Base-by-base conservation (phyloP, 2,113 vertebrate species). In the Empidonax traillii region DNA sequence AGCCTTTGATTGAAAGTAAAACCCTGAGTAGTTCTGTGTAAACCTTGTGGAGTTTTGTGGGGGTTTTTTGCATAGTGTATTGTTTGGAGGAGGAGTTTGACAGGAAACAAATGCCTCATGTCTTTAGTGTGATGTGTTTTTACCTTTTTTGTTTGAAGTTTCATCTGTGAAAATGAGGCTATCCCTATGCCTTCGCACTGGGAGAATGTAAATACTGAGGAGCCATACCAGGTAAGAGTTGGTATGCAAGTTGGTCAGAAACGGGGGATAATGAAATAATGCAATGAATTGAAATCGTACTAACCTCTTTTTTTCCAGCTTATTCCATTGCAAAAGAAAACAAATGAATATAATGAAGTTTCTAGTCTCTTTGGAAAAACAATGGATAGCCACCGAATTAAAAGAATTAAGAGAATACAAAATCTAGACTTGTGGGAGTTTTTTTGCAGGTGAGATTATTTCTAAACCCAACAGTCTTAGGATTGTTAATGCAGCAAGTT, bases 391-490 rank as follows among this genome's bases (percentile, higher is more conserved):
- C 97, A 97, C 95, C 98, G 98, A 63, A 99, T 99, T 96, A 98
- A 98, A 97, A 98, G 98, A 95, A 99, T 99, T 95, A 99, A 99
- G 96, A 99, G 99, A 98, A 99, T 99, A 96, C 99, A 99, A 96
- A 99, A 99, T 96, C 97, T 99, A 96, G 99, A 99, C 93, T 97
- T 99, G 87, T 99, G 99, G 99, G 99, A 99, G 97, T 99, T 99
- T 97, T 99, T 99, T 96, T 99, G 99, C 99, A 99, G 99, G 99
- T 99, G 97, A 96, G 98, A 95, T 69, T 47, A 62, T 95, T 95
- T 97, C 85, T 91, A 68, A 84, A 91, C 11, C 24, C 23, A 96
- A 91, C 68, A 91, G 66, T 96, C 8, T 68, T 95, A 90, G 58
- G 79, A 88, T 53, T 86, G 74, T 84, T 95, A 87, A 90, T 20